Base-by-base conservation (phyloP, 2,888 invertebrate genomes). In the Limnephilus rhombicus region DNA sequence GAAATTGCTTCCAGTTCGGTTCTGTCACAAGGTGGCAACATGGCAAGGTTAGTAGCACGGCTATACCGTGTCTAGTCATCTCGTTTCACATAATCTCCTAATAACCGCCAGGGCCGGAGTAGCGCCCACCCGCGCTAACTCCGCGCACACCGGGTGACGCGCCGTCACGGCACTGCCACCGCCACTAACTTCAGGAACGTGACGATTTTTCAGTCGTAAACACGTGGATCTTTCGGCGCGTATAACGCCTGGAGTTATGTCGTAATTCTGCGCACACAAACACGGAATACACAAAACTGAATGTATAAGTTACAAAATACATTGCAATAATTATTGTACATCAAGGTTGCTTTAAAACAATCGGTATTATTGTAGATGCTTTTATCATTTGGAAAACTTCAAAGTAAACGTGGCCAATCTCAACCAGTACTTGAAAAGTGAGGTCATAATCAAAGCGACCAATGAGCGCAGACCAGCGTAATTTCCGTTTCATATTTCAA, bases 11-110 rank as follows among this genome's bases (percentile, higher is more conserved):
- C n/a, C 45, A 41, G 68, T 41, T 37, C 82, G 91, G 89, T 29
- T 90, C 90, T 90, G 90, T 81, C 37, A 83, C 34, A 89, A 92
- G 91, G 91, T 91, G 90, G 87, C 87, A 89, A 92, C 89, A 88
- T 91, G 90, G 87, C 29, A 90, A 81, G 89, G 89, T 88, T 81
- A 80, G 91, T 89, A 31, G 91, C 49, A 89, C 89, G 68, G 83
- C 83, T 86, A 15, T n/a, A 83, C 87, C 92, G 88, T 88, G 85
- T 90, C 91, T 89, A 83, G 91, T 89, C 91, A 91, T 85, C 92
- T 82, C 91, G 92, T 92, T 91, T 86, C 91, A 92, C 90, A 93
- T 93, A 93, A 93, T 93, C 93, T 93, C 90, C 91, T 92, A 91
- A 92, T 91, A 93, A 93, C 90, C 89, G 88, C 85, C 88, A 92